Conservation (phyloP, 2,888 invertebrate genomes). For the Panorpa germanica region DNA sequence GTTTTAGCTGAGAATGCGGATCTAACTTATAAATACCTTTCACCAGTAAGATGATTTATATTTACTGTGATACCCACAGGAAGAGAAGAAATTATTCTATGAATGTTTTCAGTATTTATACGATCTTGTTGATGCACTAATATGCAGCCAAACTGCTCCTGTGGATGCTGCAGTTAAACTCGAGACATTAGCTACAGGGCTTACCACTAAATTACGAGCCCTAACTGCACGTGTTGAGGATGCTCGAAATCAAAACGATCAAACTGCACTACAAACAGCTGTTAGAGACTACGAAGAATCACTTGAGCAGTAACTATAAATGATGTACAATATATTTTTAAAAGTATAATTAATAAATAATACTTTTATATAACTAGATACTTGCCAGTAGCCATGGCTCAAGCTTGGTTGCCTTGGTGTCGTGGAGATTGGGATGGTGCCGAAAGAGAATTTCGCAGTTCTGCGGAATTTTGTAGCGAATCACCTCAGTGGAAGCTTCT, state of each 20-base stretch:
- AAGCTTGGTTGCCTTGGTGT: slow-evolving; percentile 98
- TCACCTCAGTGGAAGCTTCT: slow-evolving; percentile 95
- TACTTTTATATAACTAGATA: slow-evolving; percentile 35
- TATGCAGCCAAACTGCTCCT: slow-evolving; percentile 91
- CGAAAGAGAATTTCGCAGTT: slow-evolving; percentile 90
- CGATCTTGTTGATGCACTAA: slow-evolving; percentile 89
- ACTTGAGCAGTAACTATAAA: slow-evolving; percentile 38
- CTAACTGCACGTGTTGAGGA: slow-evolving; percentile 90
- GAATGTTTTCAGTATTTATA: slow-evolving; percentile 52
- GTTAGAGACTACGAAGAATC: slow-evolving; percentile 84
- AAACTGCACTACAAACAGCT: slow-evolving; percentile 73
- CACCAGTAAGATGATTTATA: slow-evolving; percentile 39
- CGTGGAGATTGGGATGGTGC: slow-evolving; percentile 89
- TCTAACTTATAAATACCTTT: slow-evolving; percentile 85
- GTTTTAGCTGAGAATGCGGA: slow-evolving; percentile 94
- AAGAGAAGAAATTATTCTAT: slow-evolving; percentile 7
- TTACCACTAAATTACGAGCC: slow-evolving; percentile 78
- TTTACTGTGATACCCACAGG: neutral
- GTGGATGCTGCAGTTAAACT: slow-evolving; percentile 92
- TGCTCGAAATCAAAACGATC: slow-evolving; percentile 72
- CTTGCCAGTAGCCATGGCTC: slow-evolving; percentile 96
- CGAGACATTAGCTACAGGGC: slow-evolving; percentile 80
- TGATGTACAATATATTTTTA: neutral
- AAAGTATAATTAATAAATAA: slow-evolving; percentile 13
- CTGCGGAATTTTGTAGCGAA: slow-evolving; percentile 95